Percentiles rank a stretch among this genome's conserved stretches.
Conservation (phyloP, 2,113 vertebrate species). For the Phalacrocorax aristotelis region DNA sequence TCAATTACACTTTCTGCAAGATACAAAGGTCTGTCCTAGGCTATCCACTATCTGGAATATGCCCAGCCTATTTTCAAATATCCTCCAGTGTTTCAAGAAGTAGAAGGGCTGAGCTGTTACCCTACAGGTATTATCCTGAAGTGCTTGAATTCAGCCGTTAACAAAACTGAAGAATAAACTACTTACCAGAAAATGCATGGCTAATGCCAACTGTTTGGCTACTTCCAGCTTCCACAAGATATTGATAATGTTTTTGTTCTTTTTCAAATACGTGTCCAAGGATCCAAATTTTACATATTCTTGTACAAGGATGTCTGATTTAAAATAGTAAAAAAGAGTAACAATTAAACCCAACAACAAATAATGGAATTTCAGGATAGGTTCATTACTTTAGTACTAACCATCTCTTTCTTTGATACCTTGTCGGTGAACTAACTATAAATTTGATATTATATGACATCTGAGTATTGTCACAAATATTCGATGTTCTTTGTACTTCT, state of each 20-base stretch:
- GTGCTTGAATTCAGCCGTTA: background rate
- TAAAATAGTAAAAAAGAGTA: slow-evolving; percentile 22
- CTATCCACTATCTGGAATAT: background rate
- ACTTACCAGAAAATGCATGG: slow-evolving; percentile 95
- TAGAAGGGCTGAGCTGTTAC: background rate
- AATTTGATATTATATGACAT: background rate
- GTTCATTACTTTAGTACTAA: background rate
- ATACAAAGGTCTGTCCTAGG: background rate
- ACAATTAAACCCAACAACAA: background rate
- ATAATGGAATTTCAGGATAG: background rate
- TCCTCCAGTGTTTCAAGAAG: background rate
- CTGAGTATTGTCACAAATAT: background rate
- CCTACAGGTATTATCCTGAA: background rate
- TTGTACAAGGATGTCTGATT: slow-evolving; percentile 95
- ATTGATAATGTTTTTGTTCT: slow-evolving; percentile 89
- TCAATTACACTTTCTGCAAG: background rate
- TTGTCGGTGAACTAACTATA: background rate
- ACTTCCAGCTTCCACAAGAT: slow-evolving; percentile 98
- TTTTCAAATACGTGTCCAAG: slow-evolving; percentile 92
- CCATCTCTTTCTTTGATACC: background rate
- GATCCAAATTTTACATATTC: slow-evolving; percentile 96
- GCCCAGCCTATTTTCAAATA: background rate
- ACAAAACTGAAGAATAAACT: background rate
- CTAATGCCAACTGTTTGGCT: slow-evolving; percentile 95
- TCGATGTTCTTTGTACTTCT: background rate